These are phyloP conservation scores for Maconellicoccus hirsutus DNA, from an alignment of 1,140 invertebrate genomes.

Conservation along the genomic window DNA sequence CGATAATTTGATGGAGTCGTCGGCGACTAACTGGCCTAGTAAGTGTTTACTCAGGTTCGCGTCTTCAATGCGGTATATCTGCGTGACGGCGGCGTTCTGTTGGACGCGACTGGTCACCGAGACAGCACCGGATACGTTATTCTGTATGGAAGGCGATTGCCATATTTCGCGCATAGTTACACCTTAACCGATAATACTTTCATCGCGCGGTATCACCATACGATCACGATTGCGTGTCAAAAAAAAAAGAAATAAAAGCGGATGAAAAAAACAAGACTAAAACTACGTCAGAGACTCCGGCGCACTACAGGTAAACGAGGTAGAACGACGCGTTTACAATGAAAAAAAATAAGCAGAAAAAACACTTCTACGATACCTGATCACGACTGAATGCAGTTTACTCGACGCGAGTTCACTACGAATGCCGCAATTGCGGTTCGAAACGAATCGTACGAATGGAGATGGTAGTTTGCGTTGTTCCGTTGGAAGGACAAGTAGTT, in stretches of 20 bases:
- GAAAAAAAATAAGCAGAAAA: background rate
- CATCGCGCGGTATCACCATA: too few relatives aligned
- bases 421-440: background rate
- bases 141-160: background rate
- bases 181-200: background rate
- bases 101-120: background rate
- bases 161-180: background rate
- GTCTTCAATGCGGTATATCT: background rate
- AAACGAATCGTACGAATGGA: background rate
- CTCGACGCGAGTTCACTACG: background rate
- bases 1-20: background rate
- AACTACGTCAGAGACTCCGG: too few relatives aligned
- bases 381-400: background rate
- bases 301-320: too few relatives aligned
- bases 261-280: too few relatives aligned
- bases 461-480: slow-evolving; percentile 9
- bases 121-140: background rate
- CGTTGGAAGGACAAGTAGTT: slow-evolving; percentile 19
- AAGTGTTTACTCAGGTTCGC: background rate
- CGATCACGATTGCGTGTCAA: too few relatives aligned
- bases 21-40: background rate
- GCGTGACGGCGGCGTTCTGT: background rate
- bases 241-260: too few relatives aligned
- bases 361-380: background rate
- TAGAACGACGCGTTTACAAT: too few relatives aligned